These are phyloP conservation scores for Rhagium mordax DNA, from an alignment of 2,888 invertebrate genomes.

Conservation along the genomic window DNA sequence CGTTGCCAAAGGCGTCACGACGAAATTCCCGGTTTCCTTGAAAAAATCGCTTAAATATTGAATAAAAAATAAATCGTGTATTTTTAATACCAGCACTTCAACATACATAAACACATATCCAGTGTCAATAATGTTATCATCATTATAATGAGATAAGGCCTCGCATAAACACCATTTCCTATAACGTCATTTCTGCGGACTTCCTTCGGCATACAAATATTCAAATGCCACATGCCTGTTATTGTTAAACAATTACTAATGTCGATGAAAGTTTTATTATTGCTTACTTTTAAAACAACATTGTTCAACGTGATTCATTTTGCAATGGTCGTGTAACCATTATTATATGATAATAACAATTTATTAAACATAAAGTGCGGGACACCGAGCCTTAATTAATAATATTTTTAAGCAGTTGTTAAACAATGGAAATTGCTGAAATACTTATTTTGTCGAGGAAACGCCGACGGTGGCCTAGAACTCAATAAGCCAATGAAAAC, in stretches of 20 bases:
- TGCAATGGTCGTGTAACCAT: constrained; percentile 1
- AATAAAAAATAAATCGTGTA: constrained; percentile 14
- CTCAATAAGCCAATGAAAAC: neutral
- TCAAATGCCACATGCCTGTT: constrained; percentile 11
- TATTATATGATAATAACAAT: constrained; percentile 5
- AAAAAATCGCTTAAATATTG: neutral
- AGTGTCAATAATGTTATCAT: constrained; percentile 34
- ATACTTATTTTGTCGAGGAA: neutral
- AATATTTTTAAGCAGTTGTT: neutral
- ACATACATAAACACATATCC: constrained; percentile 25
- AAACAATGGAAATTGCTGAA: constrained; percentile 1
- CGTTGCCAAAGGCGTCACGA: neutral
- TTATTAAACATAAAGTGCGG: neutral
- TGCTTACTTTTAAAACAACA: neutral
- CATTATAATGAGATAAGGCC: constrained; percentile 30
- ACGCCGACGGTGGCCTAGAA: neutral
- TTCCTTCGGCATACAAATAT: constrained; percentile 24
- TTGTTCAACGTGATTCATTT: constrained; percentile 13
- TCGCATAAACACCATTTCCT: constrained; percentile 32
- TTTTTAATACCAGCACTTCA: constrained; percentile 5
- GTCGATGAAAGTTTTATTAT: constrained; percentile 19
- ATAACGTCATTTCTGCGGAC: constrained; percentile 36
- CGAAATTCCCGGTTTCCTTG: neutral
- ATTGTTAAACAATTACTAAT: constrained; percentile 18
- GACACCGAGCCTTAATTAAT: neutral